These are phyloP conservation scores for Drosophila serrata DNA, from an alignment of 1,140 invertebrate species.

Conservation along the genomic window DNA sequence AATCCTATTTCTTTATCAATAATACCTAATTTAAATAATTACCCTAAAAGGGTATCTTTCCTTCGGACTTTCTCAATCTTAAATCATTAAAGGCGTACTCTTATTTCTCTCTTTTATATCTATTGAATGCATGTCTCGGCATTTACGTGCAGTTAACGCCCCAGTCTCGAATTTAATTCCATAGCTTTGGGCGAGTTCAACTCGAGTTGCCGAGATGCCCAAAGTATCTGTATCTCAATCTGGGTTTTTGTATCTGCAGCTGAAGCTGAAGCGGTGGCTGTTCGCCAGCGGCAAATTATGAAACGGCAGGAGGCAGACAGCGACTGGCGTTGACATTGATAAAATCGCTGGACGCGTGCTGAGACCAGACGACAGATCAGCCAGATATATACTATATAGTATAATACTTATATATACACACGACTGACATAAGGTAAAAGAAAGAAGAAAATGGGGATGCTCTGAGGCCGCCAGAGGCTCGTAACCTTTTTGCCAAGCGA, in stretches of 20 bases:
- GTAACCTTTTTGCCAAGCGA: conserved; percentile 34
- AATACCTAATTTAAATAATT: not conserved
- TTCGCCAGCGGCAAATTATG: conserved; percentile 64
- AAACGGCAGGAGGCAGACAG: conserved; percentile 43
- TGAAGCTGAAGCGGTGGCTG: conserved; percentile 55
- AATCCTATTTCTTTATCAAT: not conserved
- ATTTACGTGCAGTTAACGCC: conserved; percentile 36
- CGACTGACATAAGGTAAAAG: conserved; percentile 22
- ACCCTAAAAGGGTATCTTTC: not conserved
- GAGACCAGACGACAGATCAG: conserved; percentile 43
- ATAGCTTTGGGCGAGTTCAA: conserved; percentile 3
- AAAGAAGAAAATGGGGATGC: not conserved
- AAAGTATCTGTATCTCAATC: conserved; percentile 12
- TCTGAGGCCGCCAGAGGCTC: not conserved
- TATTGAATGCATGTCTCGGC: conserved; percentile 46
- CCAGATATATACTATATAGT: conserved; percentile 15
- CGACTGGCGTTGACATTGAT: conserved; percentile 76
- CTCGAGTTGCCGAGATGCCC: conserved; percentile 13
- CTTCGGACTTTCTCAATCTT: not conserved
- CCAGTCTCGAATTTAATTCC: conserved; percentile 32
- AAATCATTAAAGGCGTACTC: not conserved
- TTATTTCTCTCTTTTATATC: conserved; percentile 23
- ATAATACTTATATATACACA: conserved; percentile 6
- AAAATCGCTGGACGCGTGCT: conserved; percentile 77
- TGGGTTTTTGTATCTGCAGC: conserved; percentile 24